Evolutionary conservation across 1,140 invertebrate genomes (phyloP), one percentile per base, ranked within the genome.

Genomic region (Lordiphosa collinella): DNA sequence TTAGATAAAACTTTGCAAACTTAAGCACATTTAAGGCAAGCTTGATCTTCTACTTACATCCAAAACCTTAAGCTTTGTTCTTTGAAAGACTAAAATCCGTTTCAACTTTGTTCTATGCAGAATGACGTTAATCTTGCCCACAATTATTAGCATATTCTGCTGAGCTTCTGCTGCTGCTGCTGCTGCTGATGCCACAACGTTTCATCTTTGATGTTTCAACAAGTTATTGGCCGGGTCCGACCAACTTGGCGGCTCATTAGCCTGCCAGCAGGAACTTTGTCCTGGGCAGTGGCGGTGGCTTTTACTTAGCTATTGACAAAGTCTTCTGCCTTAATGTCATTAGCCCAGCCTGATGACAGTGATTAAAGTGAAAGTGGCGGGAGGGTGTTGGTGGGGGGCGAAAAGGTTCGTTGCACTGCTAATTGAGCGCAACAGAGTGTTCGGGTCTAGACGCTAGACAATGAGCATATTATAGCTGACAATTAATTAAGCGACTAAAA

Each of bases 391-490:
- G 7, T 1, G 25, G 7, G 7, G 25, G 25, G 25, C 6, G 7
- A 44, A 22, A 18, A 44, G 29, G 41, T 44, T 44, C 41, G 29
- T 44, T 44, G 41, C 41, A 44, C 41, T 12, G 18, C 41, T 44
- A 44, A 44, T 44, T 29, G 41, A 44, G 41, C 41, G 41, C 41
- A 31, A 29, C 22, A 31, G 22, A 25, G 13, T 16, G 16, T 22
- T 18, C 6, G 9, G 9, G 74, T 79, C 74, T 79, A 57, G 70
- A 57, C 49, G 44, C 9, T 16, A 52, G 49, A 52, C 48, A 40
- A 34, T 29, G 25, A 29, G 7, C 25, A 7, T 8, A 29, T 29
- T 29, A 29, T 29, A 29, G 25, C 25, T 29, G 25, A 29, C 25
- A 29, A 29, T 29, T 29, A 29, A 29, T 29, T 29, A 1, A 7